Conservation (phyloP, 2,888 invertebrate species). For the Bimastos eiseni region DNA sequence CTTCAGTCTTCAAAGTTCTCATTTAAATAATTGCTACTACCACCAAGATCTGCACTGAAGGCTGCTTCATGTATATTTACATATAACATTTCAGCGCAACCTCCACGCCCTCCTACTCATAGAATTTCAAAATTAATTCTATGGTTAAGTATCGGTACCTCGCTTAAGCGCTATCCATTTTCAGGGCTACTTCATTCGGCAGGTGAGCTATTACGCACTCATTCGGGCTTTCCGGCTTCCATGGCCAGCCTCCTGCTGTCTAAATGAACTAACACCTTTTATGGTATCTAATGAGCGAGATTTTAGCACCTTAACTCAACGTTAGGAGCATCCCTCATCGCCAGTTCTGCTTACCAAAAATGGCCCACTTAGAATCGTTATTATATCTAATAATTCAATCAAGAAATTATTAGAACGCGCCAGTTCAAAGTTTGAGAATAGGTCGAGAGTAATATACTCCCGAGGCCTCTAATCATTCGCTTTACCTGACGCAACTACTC, state of each 20-base stretch:
- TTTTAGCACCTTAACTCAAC: slow-evolving; percentile 72
- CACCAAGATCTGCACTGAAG: slow-evolving; percentile 56
- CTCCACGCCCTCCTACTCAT: slow-evolving; percentile 69
- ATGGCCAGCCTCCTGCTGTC: slow-evolving; percentile 73
- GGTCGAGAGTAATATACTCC: slow-evolving; percentile 69
- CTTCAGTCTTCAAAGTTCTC: slow-evolving; percentile 27
- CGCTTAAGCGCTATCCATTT: slow-evolving; percentile 72
- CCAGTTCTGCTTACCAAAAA: slow-evolving; percentile 80
- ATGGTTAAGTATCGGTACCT: slow-evolving; percentile 57
- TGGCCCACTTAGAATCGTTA: slow-evolving; percentile 68
- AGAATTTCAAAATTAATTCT: no score
- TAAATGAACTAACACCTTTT: slow-evolving; percentile 71
- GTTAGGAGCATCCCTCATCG: slow-evolving; percentile 78
- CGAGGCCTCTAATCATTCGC: slow-evolving; percentile 70
- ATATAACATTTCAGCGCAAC: slow-evolving; percentile 70
- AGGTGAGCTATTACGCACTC: slow-evolving; percentile 71
- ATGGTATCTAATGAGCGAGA: slow-evolving; percentile 67
- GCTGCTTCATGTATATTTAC: slow-evolving; percentile 66
- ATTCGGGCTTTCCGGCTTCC: slow-evolving; percentile 55
- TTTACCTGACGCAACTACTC: slow-evolving; percentile 61
- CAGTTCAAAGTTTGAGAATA: slow-evolving; percentile 80
- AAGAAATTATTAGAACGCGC: slow-evolving; percentile 64
- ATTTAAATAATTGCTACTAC: slow-evolving; percentile 41
- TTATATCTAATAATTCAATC: slow-evolving; percentile 64
- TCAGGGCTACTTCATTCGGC: slow-evolving; percentile 71